These are phyloP conservation scores for Neoscelio sp. DNA, from an alignment of 2,888 invertebrate species.

Conservation along the genomic window DNA sequence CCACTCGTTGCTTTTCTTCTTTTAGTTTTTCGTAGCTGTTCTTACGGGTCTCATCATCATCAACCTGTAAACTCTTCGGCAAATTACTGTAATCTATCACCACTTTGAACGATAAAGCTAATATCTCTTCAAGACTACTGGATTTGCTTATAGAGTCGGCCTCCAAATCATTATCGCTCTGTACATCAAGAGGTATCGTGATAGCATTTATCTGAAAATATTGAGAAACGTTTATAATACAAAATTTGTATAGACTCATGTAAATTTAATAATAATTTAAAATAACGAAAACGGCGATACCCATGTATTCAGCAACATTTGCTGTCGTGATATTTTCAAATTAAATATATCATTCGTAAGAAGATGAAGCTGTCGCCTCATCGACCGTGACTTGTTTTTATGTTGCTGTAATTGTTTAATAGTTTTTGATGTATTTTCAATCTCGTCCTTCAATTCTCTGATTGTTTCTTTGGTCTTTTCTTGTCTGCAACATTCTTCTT, in stretches of 20 bases:
- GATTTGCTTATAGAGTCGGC: constrained; percentile 15
- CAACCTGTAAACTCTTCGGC: background rate
- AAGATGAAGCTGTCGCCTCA: too few relatives aligned
- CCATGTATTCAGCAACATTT: too few relatives aligned
- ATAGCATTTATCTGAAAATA: constrained; percentile 6
- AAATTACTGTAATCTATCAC: background rate
- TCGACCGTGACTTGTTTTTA: too few relatives aligned
- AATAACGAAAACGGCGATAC: too few relatives aligned
- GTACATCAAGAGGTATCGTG: background rate
- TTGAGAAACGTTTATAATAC: too few relatives aligned
- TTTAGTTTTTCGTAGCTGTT: background rate
- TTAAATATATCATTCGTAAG: too few relatives aligned
- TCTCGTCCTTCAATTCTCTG: background rate
- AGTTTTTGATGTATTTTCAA: background rate
- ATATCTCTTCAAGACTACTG: constrained; percentile 16
- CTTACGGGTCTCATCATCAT: background rate
- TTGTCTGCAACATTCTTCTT: background rate
- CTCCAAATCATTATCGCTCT: constrained; percentile 1
- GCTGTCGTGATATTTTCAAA: too few relatives aligned
- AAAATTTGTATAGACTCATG: too few relatives aligned
- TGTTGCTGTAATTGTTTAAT: too few relatives aligned
- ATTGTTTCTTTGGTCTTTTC: background rate
- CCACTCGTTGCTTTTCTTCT: background rate
- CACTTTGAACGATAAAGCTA: background rate
- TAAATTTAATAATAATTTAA: background rate